Evolutionary conservation across 30 jellyfish, hydroid and myxozoan species (phyloP).

Genomic region (Clytia hemisphaerica): DNA sequence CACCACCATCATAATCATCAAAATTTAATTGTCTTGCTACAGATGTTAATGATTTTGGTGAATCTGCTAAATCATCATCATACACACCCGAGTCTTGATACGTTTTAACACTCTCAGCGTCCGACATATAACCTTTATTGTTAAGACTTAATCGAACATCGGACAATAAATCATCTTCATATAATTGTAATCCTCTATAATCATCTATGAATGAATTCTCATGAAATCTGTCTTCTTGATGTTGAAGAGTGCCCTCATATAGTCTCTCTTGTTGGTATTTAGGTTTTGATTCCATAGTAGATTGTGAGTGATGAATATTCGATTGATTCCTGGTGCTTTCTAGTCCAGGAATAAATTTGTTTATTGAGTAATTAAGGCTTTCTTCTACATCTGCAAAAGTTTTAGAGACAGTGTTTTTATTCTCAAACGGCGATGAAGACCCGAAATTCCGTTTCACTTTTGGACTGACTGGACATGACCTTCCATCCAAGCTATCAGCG

Average conservation of each 20-base stretch:
- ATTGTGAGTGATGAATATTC: constrained; percentile 25
- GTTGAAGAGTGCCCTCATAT: not conserved
- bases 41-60: constrained; percentile 49
- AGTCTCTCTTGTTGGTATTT: not conserved
- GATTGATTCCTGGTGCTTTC: constrained; percentile 30
- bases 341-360: constrained; percentile 5
- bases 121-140: constrained; percentile 63
- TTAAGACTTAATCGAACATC: not conserved
- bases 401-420: constrained; percentile 17
- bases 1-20: constrained; percentile 52
- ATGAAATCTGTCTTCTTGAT: not conserved
- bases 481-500: constrained; percentile 88
- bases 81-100: constrained; percentile 95
- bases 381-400: constrained; percentile 43
- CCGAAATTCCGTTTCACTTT: too few relatives aligned
- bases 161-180: constrained; percentile 55
- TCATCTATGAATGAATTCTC: constrained; percentile 39
- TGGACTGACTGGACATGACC: constrained; percentile 45
- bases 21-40: constrained; percentile 35
- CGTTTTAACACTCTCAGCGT: constrained; percentile 86
- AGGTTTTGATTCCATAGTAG: constrained; percentile 21
- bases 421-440: constrained; percentile 60
- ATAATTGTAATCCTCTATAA: constrained; percentile 41
- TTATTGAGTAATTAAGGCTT: constrained; percentile 1
- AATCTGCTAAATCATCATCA: constrained; percentile 91